Conservation (phyloP, 2,888 invertebrate species). For the Aleiodes alternator region DNA sequence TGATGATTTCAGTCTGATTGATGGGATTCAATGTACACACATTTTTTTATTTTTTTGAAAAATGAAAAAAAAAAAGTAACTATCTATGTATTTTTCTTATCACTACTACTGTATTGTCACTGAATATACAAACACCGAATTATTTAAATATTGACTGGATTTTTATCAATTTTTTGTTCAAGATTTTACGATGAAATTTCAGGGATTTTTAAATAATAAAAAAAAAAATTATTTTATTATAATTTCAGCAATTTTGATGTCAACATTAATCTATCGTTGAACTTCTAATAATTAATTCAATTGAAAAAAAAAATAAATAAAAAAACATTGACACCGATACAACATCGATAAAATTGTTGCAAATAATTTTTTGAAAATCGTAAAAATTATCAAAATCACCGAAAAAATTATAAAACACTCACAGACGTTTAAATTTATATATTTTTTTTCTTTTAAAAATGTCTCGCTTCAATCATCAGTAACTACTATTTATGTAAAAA, state of each 20-base stretch:
- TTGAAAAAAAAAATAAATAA: slow-evolving; percentile 56
- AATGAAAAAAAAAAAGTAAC: not conserved
- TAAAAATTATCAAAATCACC: slow-evolving; percentile 55
- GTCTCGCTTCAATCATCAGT: not conserved
- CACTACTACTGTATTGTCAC: slow-evolving; percentile 27
- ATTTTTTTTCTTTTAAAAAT: not conserved
- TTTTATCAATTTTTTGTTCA: not conserved
- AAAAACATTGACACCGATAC: slow-evolving; percentile 63
- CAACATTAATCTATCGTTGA: slow-evolving; percentile 48
- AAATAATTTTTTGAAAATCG: slow-evolving; percentile 31
- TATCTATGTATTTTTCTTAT: slow-evolving; percentile 1
- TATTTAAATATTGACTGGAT: not conserved
- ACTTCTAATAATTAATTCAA: slow-evolving; percentile 51
- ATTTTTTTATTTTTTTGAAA: not conserved
- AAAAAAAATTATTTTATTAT: not conserved
- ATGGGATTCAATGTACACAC: slow-evolving; percentile 9
- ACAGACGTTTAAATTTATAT: slow-evolving; percentile 62
- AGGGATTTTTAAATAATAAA: no score
- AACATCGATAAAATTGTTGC: slow-evolving; percentile 50
- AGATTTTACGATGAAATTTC: not conserved
- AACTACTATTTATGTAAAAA: slow-evolving; percentile 21
- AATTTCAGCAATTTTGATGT: not conserved
- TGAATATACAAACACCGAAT: slow-evolving; percentile 32
- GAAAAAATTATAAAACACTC: slow-evolving; percentile 69
- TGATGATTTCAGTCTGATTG: slow-evolving; percentile 12